These are phyloP conservation scores for Galendromus occidentalis DNA, from an alignment of 1,140 invertebrate species.

Conservation along the genomic window DNA sequence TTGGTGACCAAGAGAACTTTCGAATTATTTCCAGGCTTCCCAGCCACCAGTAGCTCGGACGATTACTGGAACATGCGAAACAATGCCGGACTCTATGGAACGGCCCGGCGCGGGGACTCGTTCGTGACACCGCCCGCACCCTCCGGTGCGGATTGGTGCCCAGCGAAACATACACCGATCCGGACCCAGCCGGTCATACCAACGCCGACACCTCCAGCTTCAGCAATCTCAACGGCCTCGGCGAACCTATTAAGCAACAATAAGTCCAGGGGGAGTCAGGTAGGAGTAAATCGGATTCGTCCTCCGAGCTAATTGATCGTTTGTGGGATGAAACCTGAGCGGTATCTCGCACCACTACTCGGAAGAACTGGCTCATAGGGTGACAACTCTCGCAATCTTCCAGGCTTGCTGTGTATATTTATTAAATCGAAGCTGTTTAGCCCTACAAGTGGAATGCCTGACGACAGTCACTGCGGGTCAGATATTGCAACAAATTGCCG, in stretches of 20 bases:
- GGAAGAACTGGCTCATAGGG: no score
- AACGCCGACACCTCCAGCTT: neutral
- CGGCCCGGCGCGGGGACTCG: neutral
- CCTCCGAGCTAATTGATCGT: no score
- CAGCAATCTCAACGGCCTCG: no score
- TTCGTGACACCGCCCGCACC: neutral
- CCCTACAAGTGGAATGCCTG: neutral
- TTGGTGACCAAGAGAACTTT: neutral
- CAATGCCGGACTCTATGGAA: neutral
- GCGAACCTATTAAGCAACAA: no score
- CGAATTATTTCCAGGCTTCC: neutral
- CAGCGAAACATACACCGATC: constrained; percentile 6
- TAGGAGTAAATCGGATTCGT: no score
- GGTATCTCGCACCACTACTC: no score
- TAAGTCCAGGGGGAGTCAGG: no score
- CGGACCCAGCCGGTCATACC: neutral
- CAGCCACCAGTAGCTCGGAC: neutral
- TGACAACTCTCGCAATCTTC: neutral
- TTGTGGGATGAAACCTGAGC: no score
- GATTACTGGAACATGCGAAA: constrained; percentile 9
- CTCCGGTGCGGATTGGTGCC: neutral
- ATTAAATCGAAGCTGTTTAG: constrained; percentile 1
- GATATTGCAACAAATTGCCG: neutral
- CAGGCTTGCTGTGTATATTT: neutral
- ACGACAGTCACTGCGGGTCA: neutral